Base-by-base conservation (phyloP, 2,888 invertebrate species). In the Alentia gelatinosa region DNA sequence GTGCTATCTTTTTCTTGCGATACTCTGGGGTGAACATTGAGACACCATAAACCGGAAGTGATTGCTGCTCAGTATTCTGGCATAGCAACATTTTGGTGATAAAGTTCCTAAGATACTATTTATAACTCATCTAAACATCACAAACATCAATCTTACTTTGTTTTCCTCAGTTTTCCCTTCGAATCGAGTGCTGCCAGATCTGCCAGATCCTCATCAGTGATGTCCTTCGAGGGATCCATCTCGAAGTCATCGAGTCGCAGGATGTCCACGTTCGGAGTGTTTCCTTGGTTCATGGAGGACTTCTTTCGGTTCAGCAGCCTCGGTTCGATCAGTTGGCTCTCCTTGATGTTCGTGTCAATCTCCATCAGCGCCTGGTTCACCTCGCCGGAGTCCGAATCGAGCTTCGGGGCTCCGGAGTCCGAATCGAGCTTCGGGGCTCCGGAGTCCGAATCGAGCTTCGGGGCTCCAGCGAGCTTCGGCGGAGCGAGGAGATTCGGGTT, bases 301-400 rank as follows among this genome's bases (percentile, higher is more conserved):
- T 86, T 86, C 86, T 86, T 86, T 26, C 35, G 42, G 47, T 86
- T 86, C 47, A 86, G 86, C 26, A 86, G 35, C 15, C 86, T 42
- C 47, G 86, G 86, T 30, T 86, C 86, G 0, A 47, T 47, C 26
- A 33, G 42, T 1, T 83, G 15, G 39, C 83, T 83, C 83, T 83
- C 83, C 39, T 83, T 83, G 39, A 83, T 83, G 37, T 83, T 83
- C 19, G 83, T 37, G 5, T 83, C 83, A 39, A 83, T 83, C 40
- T 83, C 83, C 83, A 83, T 23, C 39, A 83, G 26, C 19, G 83
- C 83, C 23, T 39, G 83, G 30, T 35, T 37, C 4, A 83, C 83
- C 39, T 40, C 37, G 4, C 83, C 83, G 1, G 83, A 83, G 26
- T 83, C 83, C 5, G 83, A 83, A 26, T 83, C 83, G 1, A 23